Evolutionary conservation across 2,113 vertebrate species (phyloP), one percentile per base, ranked within the genome.

Genomic region (Pampusana beccarii): DNA sequence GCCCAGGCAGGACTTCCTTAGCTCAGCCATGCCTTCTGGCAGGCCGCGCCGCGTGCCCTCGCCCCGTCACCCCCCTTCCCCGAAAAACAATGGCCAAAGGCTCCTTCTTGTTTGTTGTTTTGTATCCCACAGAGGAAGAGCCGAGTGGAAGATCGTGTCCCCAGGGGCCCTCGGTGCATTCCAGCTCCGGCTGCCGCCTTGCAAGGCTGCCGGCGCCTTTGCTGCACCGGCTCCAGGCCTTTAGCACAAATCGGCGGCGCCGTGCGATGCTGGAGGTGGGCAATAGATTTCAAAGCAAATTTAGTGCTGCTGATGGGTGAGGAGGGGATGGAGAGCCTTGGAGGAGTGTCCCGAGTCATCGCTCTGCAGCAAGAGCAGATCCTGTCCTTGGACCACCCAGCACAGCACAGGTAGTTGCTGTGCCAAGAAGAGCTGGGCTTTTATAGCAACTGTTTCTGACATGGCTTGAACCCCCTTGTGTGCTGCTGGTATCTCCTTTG

Each of bases 1-100:
- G 89, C 92, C 84, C 71, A 26, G 94, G 96, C 94, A 96, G 97
- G 97, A 97, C 96, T 97, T 98, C 97, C 97, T 97, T 38, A 85
- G 93, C 97, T 96, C 58, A 25, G 92, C 83, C 77, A 3, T 94
- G 95, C 84, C 88, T 97, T 91, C 91, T 96, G 95, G 95, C 96
- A 91, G 93, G 40, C 93, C 40, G 48, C 1, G 20, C 90, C 12
- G 29, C 6, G 31, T 95, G 94, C 95, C 94, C 94, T 93, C 48
- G 70, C 87, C 85, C 69, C 10, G 0, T 21, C 95, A 54, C 90
- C 90, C 91, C 89, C 94, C 81, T 94, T 85, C 65, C 44, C 82
- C 3, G 33, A 78, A 1, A 84, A 95, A 97, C 96, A 97, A 97
- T 96, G 89, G 85, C 96, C 93, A 94, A 78, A 92, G 79, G 67